Conservation (phyloP, 2,888 invertebrate genomes). For the Synergus gifuensis region DNA sequence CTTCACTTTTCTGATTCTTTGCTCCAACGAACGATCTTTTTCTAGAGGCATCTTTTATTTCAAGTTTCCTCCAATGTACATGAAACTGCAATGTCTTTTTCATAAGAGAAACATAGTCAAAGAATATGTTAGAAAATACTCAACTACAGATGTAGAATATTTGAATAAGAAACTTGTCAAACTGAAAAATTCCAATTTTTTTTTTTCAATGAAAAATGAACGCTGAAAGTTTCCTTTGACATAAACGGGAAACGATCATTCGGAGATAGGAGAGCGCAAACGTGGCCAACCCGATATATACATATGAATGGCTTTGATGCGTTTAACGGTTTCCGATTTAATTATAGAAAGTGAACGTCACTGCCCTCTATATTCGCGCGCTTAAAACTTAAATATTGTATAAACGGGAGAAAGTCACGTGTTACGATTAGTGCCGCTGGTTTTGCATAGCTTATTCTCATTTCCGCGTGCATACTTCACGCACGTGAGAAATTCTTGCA, state of each 20-base stretch:
- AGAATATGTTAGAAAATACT: too few species aligned
- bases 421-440: conserved; percentile 55
- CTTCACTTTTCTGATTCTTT: conserved; percentile 15
- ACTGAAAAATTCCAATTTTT: neutral
- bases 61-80: neutral
- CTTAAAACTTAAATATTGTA: conserved; percentile 44
- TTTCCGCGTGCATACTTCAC: conserved; percentile 52
- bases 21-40: neutral
- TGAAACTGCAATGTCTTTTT: neutral
- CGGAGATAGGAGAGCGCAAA: neutral
- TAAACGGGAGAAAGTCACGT: conserved; percentile 62
- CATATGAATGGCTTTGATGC: conserved; percentile 22
- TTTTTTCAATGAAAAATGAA: neutral
- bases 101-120: too few species aligned
- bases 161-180: too few species aligned
- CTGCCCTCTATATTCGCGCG: conserved; percentile 46
- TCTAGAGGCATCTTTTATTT: neutral
- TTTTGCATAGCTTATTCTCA: conserved; percentile 51
- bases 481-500: neutral
- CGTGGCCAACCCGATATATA: neutral
- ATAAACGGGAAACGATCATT: neutral
- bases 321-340: conserved; percentile 55
- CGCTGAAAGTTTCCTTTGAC: neutral
- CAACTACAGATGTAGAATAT: too few species aligned
- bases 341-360: conserved; percentile 61